These are phyloP conservation scores for Bathynomus jamesi DNA, from an alignment of 1,140 invertebrate species.

Conservation along the genomic window DNA sequence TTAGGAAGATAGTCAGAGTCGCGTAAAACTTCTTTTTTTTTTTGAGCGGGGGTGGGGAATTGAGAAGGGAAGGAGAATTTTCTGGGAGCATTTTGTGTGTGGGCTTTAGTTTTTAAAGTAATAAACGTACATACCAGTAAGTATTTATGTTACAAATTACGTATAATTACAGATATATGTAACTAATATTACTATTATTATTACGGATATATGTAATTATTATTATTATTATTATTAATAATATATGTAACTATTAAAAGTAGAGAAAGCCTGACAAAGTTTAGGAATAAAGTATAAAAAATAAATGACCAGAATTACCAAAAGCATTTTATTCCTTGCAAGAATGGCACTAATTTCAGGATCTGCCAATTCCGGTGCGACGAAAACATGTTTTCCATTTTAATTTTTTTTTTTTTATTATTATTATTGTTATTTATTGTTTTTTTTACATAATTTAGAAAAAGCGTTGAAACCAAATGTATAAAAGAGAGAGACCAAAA, in stretches of 20 bases:
- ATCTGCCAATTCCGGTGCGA: too few species aligned
- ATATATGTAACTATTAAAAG: background rate
- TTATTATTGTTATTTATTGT: background rate
- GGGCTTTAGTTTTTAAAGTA: background rate
- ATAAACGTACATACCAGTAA: constrained; percentile 9
- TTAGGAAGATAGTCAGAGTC: background rate
- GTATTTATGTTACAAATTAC: constrained; percentile 11
- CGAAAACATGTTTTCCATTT: background rate
- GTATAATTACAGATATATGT: constrained; percentile 1
- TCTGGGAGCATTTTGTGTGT: too few species aligned
- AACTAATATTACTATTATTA: constrained; percentile 9
- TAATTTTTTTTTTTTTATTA: background rate
- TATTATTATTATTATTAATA: constrained; percentile 8
- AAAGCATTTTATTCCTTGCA: too few species aligned
- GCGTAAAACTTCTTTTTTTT: too few species aligned
- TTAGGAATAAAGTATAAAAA: background rate
- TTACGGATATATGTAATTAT: background rate
- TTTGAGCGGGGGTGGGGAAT: background rate
- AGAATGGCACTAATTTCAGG: background rate
- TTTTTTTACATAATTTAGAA: too few species aligned
- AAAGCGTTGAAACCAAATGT: too few species aligned
- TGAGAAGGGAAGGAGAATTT: background rate
- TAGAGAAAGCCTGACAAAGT: background rate
- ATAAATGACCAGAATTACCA: background rate
- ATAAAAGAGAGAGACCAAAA: too few species aligned